phyloP scores from a whole-genome alignment of 1,140 invertebrate species.

The Ostrea edulis region DNA sequence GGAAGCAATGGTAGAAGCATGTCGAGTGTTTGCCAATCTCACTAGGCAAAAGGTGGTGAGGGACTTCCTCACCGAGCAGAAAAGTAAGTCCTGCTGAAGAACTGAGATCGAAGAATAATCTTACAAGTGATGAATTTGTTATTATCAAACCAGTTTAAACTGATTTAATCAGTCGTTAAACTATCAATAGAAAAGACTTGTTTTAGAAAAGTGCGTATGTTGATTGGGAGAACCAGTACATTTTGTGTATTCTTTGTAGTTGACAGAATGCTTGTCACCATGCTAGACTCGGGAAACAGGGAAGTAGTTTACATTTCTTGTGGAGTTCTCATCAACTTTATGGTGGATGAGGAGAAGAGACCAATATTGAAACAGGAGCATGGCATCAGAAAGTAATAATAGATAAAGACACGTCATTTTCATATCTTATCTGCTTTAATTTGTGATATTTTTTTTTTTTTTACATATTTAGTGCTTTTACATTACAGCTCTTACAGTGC shows the following conservation, averaged over 20 bases:
- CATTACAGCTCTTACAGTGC: too few relatives aligned
- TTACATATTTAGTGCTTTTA: too few relatives aligned
- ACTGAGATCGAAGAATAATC: too few relatives aligned
- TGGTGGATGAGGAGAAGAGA: conserved; percentile 84
- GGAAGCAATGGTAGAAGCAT: conserved; percentile 84
- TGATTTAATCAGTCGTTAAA: too few relatives aligned
- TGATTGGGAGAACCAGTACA: too few relatives aligned
- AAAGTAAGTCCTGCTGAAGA: conserved; percentile 72
- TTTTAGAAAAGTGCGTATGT: too few relatives aligned
- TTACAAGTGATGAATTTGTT: too few relatives aligned
- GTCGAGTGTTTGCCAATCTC: conserved; percentile 85
- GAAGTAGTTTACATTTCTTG: conserved; percentile 83
- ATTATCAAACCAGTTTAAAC: too few relatives aligned
- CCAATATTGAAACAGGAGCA: conserved; percentile 80
- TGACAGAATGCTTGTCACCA: conserved; percentile 80
- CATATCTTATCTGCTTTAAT: too few relatives aligned
- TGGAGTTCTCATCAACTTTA: conserved; percentile 86
- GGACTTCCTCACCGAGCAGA: conserved; percentile 81
- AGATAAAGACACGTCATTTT: too few relatives aligned
- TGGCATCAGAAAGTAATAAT: conserved; percentile 79
- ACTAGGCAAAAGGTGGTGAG: conserved; percentile 83
- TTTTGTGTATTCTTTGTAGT: conserved; percentile 78
- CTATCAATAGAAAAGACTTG: too few relatives aligned
- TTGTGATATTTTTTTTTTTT: too few relatives aligned
- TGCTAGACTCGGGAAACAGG: conserved; percentile 81